A percentile compares a stretch with the other conserved stretches of the same genome.
phyloP scores from a whole-genome alignment of 1,140 invertebrate species.

The Pomacea maculata region DNA sequence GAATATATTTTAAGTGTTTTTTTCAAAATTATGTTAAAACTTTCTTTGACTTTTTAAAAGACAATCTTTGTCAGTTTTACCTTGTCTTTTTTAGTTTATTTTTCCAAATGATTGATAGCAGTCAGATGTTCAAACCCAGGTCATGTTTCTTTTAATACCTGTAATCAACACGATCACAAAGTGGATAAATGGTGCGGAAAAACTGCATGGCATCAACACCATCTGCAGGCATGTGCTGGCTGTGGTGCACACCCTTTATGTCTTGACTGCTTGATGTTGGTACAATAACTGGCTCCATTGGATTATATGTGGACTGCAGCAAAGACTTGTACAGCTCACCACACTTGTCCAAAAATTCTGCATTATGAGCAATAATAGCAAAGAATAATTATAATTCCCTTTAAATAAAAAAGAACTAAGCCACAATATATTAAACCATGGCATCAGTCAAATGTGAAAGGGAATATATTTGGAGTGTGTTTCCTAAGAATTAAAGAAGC shows the following conservation, averaged over 20 bases:
- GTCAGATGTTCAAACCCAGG: too few species aligned
- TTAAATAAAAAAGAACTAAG: not conserved
- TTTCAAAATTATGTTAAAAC: too few species aligned
- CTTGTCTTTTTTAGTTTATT: too few species aligned
- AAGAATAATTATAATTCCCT: not conserved
- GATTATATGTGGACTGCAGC: constrained; percentile 50
- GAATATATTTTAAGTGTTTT: too few species aligned
- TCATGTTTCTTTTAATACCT: constrained; percentile 38
- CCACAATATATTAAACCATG: too few species aligned
- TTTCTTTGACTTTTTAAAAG: too few species aligned
- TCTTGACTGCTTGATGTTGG: constrained; percentile 53
- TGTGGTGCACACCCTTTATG: constrained; percentile 44
- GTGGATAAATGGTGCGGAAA: constrained; percentile 54
- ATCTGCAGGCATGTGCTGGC: constrained; percentile 47
- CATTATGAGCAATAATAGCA: constrained; percentile 20
- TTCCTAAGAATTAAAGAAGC: too few species aligned
- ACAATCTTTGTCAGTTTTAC: too few species aligned
- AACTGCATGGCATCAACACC: constrained; percentile 62
- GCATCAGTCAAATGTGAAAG: too few species aligned
- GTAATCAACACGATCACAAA: constrained; percentile 53
- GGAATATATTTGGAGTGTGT: too few species aligned
- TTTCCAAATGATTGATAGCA: too few species aligned
- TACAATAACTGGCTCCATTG: constrained; percentile 60
- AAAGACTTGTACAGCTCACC: constrained; percentile 56
- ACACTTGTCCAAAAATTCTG: constrained; percentile 62